Evolutionary conservation across 2,888 invertebrate genomes (phyloP).

Genomic region (Caenorhabditis doughertyi): DNA sequence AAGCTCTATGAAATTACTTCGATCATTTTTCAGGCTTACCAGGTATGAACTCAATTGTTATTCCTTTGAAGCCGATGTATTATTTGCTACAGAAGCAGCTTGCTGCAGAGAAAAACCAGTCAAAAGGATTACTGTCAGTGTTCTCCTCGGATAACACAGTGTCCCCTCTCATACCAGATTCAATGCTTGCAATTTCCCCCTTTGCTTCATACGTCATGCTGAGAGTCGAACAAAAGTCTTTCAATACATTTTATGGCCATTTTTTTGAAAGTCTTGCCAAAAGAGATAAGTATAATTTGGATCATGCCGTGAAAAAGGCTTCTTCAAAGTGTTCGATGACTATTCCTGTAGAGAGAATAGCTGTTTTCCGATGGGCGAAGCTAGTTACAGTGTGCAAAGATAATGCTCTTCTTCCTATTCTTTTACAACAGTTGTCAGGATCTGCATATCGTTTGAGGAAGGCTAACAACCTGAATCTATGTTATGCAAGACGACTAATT

Average conservation of each 20-base stretch:
- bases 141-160: constrained; percentile 73
- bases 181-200: constrained; percentile 63
- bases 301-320: constrained; percentile 77
- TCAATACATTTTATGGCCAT: constrained; percentile 69
- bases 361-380: constrained; percentile 77
- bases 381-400: constrained; percentile 47
- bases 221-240: constrained; percentile 72
- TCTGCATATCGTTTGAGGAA: constrained; percentile 65
- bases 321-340: constrained; percentile 73
- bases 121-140: constrained; percentile 75
- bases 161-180: constrained; percentile 74
- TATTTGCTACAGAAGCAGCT: constrained; percentile 55
- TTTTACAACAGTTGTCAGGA: constrained; percentile 74
- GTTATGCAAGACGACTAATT: constrained; percentile 67
- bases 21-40: constrained; percentile 71
- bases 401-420: constrained; percentile 71
- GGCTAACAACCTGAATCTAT: constrained; percentile 63
- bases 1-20: constrained; percentile 70
- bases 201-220: constrained; percentile 78
- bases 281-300: constrained; percentile 73
- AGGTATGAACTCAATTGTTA: constrained; percentile 45
- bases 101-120: constrained; percentile 64
- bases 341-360: constrained; percentile 72
- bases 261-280: constrained; percentile 74
- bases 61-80: neutral